Percentiles rank a stretch among this genome's conserved stretches.
Conservation (phyloP, 2,113 vertebrate genomes). For the Nicator chloris region DNA sequence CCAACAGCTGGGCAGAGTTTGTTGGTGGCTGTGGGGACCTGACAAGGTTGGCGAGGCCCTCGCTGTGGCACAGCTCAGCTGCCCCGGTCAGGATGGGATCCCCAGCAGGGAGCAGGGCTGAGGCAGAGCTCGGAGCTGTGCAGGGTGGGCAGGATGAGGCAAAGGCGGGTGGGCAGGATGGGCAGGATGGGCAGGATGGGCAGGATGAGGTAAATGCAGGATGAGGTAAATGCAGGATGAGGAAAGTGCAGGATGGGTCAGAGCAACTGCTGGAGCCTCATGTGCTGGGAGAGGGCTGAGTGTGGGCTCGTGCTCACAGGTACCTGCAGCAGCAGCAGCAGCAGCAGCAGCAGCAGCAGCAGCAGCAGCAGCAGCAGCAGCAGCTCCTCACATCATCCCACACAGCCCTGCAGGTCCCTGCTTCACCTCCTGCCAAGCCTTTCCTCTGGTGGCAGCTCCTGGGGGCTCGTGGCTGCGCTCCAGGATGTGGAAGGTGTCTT, state of each 20-base stretch:
- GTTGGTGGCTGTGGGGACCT: neutral
- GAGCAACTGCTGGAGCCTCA: neutral
- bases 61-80: neutral
- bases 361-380: neutral
- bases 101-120: neutral
- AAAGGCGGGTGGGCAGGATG: neutral
- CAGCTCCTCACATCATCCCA: neutral
- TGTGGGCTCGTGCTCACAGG: neutral
- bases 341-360: neutral
- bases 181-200: neutral
- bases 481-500: fast-evolving
- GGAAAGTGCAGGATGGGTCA: fast-evolving
- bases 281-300: neutral
- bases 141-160: neutral
- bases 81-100: neutral
- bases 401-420: neutral
- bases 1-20: neutral
- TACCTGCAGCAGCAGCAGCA: neutral
- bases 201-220: no score
- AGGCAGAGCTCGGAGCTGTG: no score
- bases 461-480: fast-evolving
- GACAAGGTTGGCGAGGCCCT: fast-evolving
- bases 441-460: neutral
- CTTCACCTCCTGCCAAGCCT: neutral
- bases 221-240: no score